phyloP scores from a whole-genome alignment of 53 echinoderm and acorn worm genomes.

The Antedon mediterranea region DNA sequence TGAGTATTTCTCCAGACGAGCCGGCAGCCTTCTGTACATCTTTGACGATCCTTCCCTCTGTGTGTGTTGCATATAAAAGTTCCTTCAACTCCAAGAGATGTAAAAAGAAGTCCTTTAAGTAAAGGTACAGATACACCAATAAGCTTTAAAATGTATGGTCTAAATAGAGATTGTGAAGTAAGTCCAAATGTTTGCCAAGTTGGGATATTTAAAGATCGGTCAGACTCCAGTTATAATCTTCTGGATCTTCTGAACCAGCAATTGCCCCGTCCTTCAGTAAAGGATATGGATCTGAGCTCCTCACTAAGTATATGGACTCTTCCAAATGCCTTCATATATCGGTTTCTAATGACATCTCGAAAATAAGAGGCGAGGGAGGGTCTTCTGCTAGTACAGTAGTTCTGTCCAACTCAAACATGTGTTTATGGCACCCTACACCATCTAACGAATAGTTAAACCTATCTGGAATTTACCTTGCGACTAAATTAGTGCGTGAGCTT shows the following conservation, averaged over 20 bases:
- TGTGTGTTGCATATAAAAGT: no score
- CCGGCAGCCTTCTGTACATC: no score
- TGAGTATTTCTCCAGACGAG: no score
- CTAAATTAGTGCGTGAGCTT: constrained; percentile 12
- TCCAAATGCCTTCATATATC: not conserved
- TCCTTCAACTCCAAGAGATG: no score
- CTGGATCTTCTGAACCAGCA: no score
- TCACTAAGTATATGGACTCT: not conserved
- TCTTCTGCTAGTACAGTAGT: not conserved
- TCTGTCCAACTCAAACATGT: not conserved
- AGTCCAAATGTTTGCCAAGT: not conserved
- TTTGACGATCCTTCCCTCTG: no score
- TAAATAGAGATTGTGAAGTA: constrained; percentile 6
- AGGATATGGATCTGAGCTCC: constrained; percentile 3
- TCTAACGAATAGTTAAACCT: not conserved
- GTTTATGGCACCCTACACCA: no score
- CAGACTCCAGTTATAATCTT: not conserved
- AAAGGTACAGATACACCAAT: no score
- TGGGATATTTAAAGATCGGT: not conserved
- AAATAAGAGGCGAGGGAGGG: not conserved
- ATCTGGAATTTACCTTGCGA: not conserved
- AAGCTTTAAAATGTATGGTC: no score
- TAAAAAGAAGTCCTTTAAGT: no score
- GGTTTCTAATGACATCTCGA: not conserved
- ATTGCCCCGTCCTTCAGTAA: not conserved